These are phyloP conservation scores for Diacarnus erythraeanus DNA, from an alignment of 37 sponge, comb jelly and placozoan species.

Conservation along the genomic window DNA sequence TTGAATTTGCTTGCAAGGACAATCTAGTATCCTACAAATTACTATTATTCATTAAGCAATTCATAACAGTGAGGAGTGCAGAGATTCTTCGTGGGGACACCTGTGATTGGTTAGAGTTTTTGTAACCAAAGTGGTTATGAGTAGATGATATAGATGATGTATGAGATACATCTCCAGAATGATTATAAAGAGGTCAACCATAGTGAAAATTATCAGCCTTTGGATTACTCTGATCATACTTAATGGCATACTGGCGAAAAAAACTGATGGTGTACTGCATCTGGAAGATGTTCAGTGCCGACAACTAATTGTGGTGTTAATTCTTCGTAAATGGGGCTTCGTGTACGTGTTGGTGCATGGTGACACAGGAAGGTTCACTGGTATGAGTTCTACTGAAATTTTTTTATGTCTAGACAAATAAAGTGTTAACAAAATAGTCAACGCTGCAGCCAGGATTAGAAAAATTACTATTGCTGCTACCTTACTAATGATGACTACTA, in stretches of 20 bases:
- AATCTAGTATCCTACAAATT: conserved; percentile 32
- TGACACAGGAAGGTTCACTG: no score
- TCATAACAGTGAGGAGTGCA: background rate
- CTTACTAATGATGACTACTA: no score
- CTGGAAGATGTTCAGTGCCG: background rate
- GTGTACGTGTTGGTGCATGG: no score
- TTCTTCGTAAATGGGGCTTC: conserved; percentile 11
- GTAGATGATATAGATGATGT: background rate
- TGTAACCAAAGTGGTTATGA: background rate
- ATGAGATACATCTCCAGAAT: background rate
- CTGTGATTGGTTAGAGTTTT: background rate
- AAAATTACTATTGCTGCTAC: no score
- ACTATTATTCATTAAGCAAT: conserved; percentile 14
- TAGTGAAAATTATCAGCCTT: background rate
- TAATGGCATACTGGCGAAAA: background rate
- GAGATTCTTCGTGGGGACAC: background rate
- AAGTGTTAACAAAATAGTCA: no score
- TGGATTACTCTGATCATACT: background rate
- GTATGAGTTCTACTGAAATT: no score
- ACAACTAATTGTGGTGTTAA: background rate
- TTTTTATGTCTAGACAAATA: no score
- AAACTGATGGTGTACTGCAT: background rate
- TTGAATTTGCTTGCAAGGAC: conserved; percentile 4
- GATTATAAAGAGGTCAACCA: background rate
- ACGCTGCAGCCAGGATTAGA: no score